phyloP scores from a whole-genome alignment of 2,797 vertebrate species.

The Cephalopachus bancanus region DNA sequence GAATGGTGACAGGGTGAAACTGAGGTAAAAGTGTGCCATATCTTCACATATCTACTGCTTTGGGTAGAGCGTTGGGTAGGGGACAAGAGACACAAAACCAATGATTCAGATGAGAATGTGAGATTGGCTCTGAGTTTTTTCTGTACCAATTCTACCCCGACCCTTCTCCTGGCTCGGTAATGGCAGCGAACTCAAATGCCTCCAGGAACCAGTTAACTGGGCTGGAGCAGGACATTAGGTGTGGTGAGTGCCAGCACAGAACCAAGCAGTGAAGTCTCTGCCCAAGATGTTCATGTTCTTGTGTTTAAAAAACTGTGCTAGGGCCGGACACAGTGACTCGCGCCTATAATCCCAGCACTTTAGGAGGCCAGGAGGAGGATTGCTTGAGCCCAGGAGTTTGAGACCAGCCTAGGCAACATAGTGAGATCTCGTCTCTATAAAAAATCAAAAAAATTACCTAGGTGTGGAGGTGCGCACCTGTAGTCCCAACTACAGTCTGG shows the following conservation, averaged over 20 bases:
- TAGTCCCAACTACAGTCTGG: too few relatives aligned
- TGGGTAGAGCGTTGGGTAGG: not conserved
- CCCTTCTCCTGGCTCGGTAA: not conserved
- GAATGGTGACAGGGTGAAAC: not conserved
- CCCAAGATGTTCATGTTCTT: not conserved
- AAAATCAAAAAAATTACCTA: not conserved
- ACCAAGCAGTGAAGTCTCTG: too few relatives aligned
- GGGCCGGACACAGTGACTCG: too few relatives aligned
- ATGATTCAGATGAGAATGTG: not conserved
- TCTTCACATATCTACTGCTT: rapidly evolving
- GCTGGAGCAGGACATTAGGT: not conserved
- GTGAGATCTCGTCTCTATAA: not conserved
- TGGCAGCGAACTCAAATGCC: not conserved
- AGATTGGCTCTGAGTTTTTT: not conserved
- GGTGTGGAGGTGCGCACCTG: not conserved
- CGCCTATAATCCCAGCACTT: too few relatives aligned
- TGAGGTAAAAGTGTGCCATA: not conserved
- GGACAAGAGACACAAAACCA: not conserved
- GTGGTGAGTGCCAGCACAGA: not conserved
- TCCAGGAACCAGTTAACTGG: not conserved
- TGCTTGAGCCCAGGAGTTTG: not conserved
- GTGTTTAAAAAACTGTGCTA: not conserved
- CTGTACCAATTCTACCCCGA: too few relatives aligned
- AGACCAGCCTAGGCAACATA: not conserved
- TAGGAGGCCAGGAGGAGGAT: not conserved